phyloP scores from a whole-genome alignment of 2,797 vertebrate species.

The Ctenopoma kingsleyae region DNA sequence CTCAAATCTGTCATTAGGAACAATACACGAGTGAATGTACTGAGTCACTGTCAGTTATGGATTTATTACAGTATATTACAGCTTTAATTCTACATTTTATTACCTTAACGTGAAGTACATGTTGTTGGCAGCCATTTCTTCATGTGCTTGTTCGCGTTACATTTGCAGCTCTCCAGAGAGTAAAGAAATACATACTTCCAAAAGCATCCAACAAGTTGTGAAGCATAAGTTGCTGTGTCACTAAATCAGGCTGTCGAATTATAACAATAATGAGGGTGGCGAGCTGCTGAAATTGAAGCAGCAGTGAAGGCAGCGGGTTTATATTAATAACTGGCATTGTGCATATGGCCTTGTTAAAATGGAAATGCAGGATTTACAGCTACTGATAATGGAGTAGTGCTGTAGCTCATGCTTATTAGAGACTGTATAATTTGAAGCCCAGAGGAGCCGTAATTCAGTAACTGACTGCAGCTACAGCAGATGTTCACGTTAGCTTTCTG shows the following conservation, averaged over 20 bases:
- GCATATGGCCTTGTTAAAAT: constrained; percentile 58
- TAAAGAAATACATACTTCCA: constrained; percentile 35
- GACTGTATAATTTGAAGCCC: constrained; percentile 33
- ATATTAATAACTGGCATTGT: constrained; percentile 43
- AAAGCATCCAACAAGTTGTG: constrained; percentile 24
- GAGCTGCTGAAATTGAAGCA: constrained; percentile 36
- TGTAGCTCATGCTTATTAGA: constrained; percentile 46
- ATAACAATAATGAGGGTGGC: constrained; percentile 22
- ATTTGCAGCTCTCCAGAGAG: constrained; percentile 22
- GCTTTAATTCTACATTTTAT: constrained; percentile 25
- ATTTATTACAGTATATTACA: constrained; percentile 16
- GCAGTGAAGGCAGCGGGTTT: constrained; percentile 33
- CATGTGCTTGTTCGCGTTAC: constrained; percentile 20
- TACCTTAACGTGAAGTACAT: constrained; percentile 20
- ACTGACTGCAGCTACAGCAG: constrained; percentile 31
- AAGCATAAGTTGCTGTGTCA: constrained; percentile 29
- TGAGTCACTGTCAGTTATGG: constrained; percentile 4
- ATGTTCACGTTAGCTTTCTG: constrained; percentile 43
- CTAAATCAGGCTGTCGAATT: constrained; percentile 50
- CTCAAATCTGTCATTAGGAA: no score
- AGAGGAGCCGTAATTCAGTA: constrained; percentile 22
- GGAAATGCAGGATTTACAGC: constrained; percentile 44
- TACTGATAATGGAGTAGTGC: constrained; percentile 21
- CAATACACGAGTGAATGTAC: no score
- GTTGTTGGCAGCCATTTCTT: constrained; percentile 37